Evolutionary conservation across 1,140 invertebrate species (phyloP), one percentile per base, ranked within the genome.

Genomic region (Diorhabda elongata): DNA sequence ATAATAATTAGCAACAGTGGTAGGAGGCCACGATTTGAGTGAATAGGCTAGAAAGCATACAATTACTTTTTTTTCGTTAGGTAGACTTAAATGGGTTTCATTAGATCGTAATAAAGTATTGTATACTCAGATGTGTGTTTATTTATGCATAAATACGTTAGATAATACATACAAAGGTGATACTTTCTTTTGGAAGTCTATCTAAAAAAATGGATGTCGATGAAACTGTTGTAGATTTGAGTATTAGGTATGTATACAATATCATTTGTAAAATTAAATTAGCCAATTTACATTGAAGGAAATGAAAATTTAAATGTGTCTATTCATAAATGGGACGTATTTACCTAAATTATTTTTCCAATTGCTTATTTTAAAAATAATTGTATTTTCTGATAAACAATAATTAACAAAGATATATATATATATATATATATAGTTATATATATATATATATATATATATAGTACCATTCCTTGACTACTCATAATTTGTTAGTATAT

Each of bases 171-270:
- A n/a, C 47, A 52, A 52, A 52, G 47, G 47, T 52, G 47, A 52
- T 52, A 52, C 6, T 52, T 52, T n/a, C 47, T 52, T 52, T 52
- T 41, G 11, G 42, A 42, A 63, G 47, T 72, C n/a, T 66, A 41
- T 11, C n/a, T 70, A 44, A 47, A 74, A 72, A 68, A 81, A 87
- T 87, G 86, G 86, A 87, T 73, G 83, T 87, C 75, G 86, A 87
- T 81, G 83, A 84, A 73, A 79, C 81, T 75, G 86, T 88, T 71
- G 87, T 88, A 68, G 87, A 92, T 83, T 83, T 92, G 64, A 92
- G 90, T 81, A 87, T 92, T 72, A 89, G 89, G 91, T 92, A 84
- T 44, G 71, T 71, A 60, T 66, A 52, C 41, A n/a, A 65, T 11
- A 26, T 1, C 26, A 26, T 26, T 26, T 26, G 26, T 26, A 26